Conservation (phyloP, 1,140 invertebrate species). For the Zaprionus taronus region DNA sequence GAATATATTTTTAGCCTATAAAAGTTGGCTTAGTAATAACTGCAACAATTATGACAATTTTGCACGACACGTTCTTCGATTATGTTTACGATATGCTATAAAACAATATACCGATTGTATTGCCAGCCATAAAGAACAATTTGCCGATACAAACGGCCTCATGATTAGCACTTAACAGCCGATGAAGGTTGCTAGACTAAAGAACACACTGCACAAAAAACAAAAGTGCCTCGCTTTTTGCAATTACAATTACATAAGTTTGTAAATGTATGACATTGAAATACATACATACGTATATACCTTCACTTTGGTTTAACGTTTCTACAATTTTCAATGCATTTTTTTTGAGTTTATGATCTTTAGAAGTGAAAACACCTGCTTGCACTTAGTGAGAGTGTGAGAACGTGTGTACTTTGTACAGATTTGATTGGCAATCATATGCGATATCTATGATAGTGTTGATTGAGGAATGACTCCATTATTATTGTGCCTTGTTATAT, state of each 20-base stretch:
- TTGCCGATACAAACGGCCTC: slow-evolving; percentile 11
- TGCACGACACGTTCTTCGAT: not conserved
- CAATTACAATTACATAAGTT: not conserved
- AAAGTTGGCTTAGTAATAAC: not conserved
- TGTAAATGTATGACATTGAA: not conserved
- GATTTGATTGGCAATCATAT: slow-evolving; percentile 8
- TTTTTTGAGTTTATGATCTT: too few relatives aligned
- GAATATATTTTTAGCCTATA: not conserved
- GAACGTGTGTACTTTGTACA: not conserved
- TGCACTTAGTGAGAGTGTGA: not conserved
- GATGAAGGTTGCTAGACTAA: not conserved
- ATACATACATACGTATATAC: not conserved
- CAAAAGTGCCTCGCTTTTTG: too few relatives aligned
- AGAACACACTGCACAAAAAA: not conserved
- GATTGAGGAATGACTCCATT: not conserved
- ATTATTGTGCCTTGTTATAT: not conserved
- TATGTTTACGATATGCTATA: slow-evolving; percentile 21
- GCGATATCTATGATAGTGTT: not conserved
- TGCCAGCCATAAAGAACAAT: slow-evolving; percentile 27
- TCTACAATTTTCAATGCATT: not conserved
- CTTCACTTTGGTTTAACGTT: not conserved
- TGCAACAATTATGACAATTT: not conserved
- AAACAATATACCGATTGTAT: slow-evolving; percentile 29
- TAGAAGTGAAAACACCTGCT: not conserved
- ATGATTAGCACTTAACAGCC: slow-evolving; percentile 18